Evolutionary conservation across 2,113 vertebrate genomes (phyloP), one percentile per base, ranked within the genome.

Genomic region (Suncus etruscus): DNA sequence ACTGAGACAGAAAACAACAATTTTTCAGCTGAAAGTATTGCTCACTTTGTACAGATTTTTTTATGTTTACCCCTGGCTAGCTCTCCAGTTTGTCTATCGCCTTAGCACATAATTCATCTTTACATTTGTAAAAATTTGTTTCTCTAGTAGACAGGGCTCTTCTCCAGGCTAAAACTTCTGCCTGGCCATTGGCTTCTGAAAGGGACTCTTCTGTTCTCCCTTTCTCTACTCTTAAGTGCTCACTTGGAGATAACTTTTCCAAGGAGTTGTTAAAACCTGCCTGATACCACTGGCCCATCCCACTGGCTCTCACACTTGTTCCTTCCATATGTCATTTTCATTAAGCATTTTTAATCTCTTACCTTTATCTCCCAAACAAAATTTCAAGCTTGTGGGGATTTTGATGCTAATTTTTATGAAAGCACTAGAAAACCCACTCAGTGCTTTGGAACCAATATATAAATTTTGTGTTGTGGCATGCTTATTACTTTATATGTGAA

Each of bases 1-100:
- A 12, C 50, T 2, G 2, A 31, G 0, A 4, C 12, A 11, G 27
- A 12, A 32, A 2, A 39, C 15, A 3, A 1, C 22, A 0, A 14
- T 51, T 48, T 5, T 51, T 66, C 51, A 11, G 24, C 29, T 2
- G 16, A 27, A 20, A 25, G 15, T 2, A 8, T 32, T 24, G 15
- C 25, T 31, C 24, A 16, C 65, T 65, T 51, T 27, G 3, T 3
- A 69, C 18, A 47, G 50, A 18, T 27, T 48, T 8, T 6, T 73
- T 39, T 14, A 9, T 3, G 4, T 31, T 65, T 45, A 51, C 51
- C 70, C 24, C 4, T 39, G 45, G 4, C 65, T 20, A 18, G 48
- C 39, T 70, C n/a, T 45, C 51, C 70, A 12, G 27, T 51, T 15
- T 50, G 31, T 12, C 54, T 78, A n/a, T 8, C 11, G 18, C 22